Base-by-base conservation (phyloP, 2,797 vertebrate species). In the Sebastes iracundus region DNA sequence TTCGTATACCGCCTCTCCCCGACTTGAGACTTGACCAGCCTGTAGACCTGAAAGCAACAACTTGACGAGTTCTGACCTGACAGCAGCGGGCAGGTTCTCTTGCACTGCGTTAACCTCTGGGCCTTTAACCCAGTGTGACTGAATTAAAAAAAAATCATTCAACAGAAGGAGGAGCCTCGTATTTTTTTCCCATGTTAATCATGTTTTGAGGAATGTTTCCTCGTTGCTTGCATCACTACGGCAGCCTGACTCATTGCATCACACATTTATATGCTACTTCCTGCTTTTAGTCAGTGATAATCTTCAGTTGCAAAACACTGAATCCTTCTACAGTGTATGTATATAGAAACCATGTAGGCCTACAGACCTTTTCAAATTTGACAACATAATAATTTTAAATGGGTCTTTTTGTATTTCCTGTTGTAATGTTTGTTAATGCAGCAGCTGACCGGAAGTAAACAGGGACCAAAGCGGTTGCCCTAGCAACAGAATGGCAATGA, bases 131-230 rank as follows among this genome's bases (percentile, higher is more conserved):
- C 12, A 16, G 4, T 33, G 71, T 23, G 30, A 77, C 63, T 56
- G 46, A 77, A 56, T 56, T 12, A 16, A 64, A 32, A 59, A 32
- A 71, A 38, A 38, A 73, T 72, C 62, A 72, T 23, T 74, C 42
- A 74, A 35, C 30, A 16, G 23, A 35, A 28, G 60, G 59, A 71
- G 63, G 23, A 32, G 68, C 53, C 46, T 35, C 1, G 0, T n/a
- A 1, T 14, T 22, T 33, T 67, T 28, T 23, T 42, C 9, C 20
- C 38, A 38, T 77, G 53, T 56, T 77, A 7, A n/a, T 77, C 59
- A 25, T 42, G 76, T 65, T 79, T 35, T 53, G n/a, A 73, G 20
- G 35, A 63, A 55, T 71, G 27, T 80, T 63, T 25, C 67, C n/a
- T 64, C 28, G 59, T 18, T 4, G 9, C 25, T 59, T 66, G 66